Percentiles rank a stretch among this genome's conserved stretches.
Conservation (phyloP, 2,888 invertebrate genomes). For the Lasius platythorax region DNA sequence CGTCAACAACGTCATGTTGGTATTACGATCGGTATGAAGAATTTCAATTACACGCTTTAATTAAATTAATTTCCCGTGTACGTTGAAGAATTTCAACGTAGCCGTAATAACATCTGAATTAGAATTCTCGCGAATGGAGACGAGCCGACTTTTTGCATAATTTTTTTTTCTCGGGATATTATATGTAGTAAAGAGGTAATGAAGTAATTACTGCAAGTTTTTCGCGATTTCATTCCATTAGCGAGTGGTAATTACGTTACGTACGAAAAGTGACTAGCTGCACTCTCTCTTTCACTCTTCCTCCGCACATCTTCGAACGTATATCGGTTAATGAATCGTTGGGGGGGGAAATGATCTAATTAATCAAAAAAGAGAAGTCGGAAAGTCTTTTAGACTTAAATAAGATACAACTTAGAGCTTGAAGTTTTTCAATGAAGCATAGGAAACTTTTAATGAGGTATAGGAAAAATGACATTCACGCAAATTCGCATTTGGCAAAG, state of each 20-base stretch:
- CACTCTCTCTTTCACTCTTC: background rate
- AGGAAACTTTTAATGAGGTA: conserved; percentile 28
- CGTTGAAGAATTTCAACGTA: background rate
- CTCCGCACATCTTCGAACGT: background rate
- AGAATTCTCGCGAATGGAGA: background rate
- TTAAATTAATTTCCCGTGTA: background rate
- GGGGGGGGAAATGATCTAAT: conserved; percentile 52
- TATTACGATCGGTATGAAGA: background rate
- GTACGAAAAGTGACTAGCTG: conserved; percentile 10
- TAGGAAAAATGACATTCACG: conserved; percentile 21
- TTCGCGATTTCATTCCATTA: conserved; percentile 50
- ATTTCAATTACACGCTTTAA: background rate
- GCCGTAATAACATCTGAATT: conserved; percentile 17
- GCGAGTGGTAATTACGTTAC: conserved; percentile 41
- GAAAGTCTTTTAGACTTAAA: conserved; percentile 20
- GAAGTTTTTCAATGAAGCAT: background rate
- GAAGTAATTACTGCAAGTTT: conserved; percentile 51
- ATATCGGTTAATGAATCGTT: conserved; percentile 41
- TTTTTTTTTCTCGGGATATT: background rate
- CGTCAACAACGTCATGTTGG: background rate
- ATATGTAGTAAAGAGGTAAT: conserved; percentile 38
- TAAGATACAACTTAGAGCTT: conserved; percentile 12
- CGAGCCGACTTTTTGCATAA: background rate
- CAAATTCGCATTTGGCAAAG: background rate
- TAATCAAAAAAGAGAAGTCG: background rate